Percentiles rank a stretch among this genome's conserved stretches.
phyloP scores from a whole-genome alignment of 2,888 invertebrate species.

The Andrena chrysosceles region DNA sequence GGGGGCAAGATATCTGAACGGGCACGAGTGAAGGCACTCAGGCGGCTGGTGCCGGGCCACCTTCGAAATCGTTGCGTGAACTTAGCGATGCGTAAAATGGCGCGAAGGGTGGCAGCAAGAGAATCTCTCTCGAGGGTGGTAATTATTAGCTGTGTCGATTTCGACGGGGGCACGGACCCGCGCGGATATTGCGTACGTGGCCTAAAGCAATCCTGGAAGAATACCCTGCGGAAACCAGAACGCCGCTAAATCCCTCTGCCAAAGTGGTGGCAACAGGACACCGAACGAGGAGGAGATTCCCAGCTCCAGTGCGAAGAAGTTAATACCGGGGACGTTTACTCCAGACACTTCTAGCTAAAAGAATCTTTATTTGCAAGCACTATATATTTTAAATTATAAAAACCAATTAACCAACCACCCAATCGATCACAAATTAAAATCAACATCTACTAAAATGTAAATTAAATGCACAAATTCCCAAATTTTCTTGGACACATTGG shows the following conservation, averaged over 20 bases:
- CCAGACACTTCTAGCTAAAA: background rate
- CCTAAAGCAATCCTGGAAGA: slow-evolving; percentile 47
- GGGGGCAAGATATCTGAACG: slow-evolving; percentile 62
- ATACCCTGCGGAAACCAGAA: slow-evolving; percentile 13
- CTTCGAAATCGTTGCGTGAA: slow-evolving; percentile 74
- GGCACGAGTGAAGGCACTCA: slow-evolving; percentile 50
- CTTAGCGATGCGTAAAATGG: slow-evolving; percentile 82
- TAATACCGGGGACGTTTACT: background rate
- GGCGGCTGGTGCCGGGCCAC: slow-evolving; percentile 44
- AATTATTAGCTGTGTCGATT: slow-evolving; percentile 82
- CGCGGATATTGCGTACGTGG: slow-evolving; percentile 62
- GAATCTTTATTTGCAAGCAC: too few species aligned
- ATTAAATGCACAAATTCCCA: too few species aligned
- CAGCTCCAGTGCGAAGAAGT: background rate
- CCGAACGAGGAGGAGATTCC: slow-evolving; percentile 11
- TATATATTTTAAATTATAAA: too few species aligned
- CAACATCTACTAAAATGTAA: too few species aligned
- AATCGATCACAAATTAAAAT: too few species aligned
- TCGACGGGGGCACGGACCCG: slow-evolving; percentile 48
- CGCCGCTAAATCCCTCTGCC: slow-evolving; percentile 24
- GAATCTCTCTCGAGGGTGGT: slow-evolving; percentile 78
- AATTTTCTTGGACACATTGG: too few species aligned
- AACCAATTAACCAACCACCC: too few species aligned
- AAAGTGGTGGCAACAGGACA: slow-evolving; percentile 8
- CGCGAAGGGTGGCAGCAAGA: slow-evolving; percentile 66